Base-by-base conservation (phyloP, 2,113 vertebrate species). In the Zosterops lateralis region DNA sequence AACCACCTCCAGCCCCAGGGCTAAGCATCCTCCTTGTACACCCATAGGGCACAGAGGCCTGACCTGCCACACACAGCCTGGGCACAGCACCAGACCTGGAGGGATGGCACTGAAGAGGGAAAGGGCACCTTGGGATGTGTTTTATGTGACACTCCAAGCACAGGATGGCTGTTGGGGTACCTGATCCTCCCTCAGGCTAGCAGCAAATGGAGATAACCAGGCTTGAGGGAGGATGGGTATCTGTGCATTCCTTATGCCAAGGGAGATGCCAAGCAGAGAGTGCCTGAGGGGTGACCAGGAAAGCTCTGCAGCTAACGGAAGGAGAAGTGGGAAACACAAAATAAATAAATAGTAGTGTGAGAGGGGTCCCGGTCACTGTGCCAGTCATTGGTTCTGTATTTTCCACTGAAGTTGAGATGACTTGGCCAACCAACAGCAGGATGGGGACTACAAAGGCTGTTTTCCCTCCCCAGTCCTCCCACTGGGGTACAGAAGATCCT, bases 61-160 rank as follows among this genome's bases (percentile, higher is more conserved):
- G 0, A 36, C 7, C n/a, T 24, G 12, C 32, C 54, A 6, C 0
- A 1, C 44, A 56, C 38, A n/a, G 72, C 72, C 68, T 48, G 51
- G 38, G 6, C 38, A 54, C 3, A 16, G 25, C 48, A 54, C 26
- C 54, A 70, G 51, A 34, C 12, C 7, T 7, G 8, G 58, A 12
- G 28, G 6, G 17, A 47, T 0, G 1, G 61, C 5, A 4, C 56
- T 28, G 51, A 25, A 25, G 13, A 67, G 10, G 34, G 20, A 68
- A 21, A 56, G 11, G 58, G 28, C n/a, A 72, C 50, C 21, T 44
- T 28, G 36, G 12, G 12, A 36, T 40, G 28, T 25, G 16, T 38
- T 66, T 40, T 10, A 14, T 6, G 21, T 26, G 34, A 44, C 20
- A 44, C 9, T 36, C n/a, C 66, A 58, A 26, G 26, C 3, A 0